Percentiles rank a stretch among this genome's conserved stretches.
Evolutionary conservation across 1,140 invertebrate species (phyloP).

Genomic region (Lordiphosa stackelbergi): DNA sequence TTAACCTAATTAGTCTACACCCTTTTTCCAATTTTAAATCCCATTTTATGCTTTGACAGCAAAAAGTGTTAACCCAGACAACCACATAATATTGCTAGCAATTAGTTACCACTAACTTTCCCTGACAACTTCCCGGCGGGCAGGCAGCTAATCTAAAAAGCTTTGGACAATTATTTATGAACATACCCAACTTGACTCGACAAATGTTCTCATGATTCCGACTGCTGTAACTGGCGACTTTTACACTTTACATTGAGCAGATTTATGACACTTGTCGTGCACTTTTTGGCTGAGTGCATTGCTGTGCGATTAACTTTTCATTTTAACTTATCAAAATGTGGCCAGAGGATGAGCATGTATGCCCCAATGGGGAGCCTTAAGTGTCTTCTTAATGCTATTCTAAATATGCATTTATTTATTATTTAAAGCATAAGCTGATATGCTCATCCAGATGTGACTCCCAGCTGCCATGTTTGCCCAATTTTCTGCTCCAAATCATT

Average conservation of each 20-base stretch:
- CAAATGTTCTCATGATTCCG: slow-evolving; percentile 2
- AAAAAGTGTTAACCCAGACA: no score
- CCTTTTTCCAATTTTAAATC: no score
- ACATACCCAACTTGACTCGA: not conserved
- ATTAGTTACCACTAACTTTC: no score
- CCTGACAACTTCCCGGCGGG: not conserved
- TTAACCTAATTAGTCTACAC: no score
- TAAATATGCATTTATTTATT: slow-evolving; percentile 64
- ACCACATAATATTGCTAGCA: no score
- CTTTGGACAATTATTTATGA: slow-evolving; percentile 50
- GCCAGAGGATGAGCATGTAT: not conserved
- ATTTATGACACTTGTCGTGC: slow-evolving; percentile 5
- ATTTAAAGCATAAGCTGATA: slow-evolving; percentile 32
- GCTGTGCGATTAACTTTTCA: not conserved
- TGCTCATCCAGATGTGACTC: slow-evolving; percentile 26
- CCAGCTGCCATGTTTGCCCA: slow-evolving; percentile 38
- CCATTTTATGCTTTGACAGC: no score
- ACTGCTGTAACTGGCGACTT: not conserved
- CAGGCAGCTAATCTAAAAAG: slow-evolving; percentile 35
- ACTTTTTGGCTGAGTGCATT: slow-evolving; percentile 7
- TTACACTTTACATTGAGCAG: slow-evolving; percentile 9
- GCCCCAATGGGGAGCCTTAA: not conserved
- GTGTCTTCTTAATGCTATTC: slow-evolving; percentile 48
- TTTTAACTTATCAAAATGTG: not conserved
- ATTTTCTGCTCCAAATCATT: slow-evolving; percentile 56